Base-by-base conservation (phyloP, 2,797 vertebrate genomes). In the Esox lucius region DNA sequence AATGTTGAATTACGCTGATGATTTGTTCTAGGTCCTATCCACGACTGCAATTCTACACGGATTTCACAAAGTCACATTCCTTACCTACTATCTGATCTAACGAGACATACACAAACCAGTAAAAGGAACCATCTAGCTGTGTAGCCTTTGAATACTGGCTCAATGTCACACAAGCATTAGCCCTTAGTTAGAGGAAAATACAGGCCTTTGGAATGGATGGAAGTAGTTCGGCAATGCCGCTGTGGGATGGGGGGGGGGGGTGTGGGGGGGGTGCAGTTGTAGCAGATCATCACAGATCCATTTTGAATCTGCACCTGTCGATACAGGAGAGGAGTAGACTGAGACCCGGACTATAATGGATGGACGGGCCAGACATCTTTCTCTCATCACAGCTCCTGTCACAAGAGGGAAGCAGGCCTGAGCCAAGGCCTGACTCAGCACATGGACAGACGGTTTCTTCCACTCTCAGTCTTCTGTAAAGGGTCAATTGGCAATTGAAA, bases 231-330 rank as follows among this genome's bases (percentile, higher is more conserved):
- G 24, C 26, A 28, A 3, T 64, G 61, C 12, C 61, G 15, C 64
- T 73, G 46, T 22, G 62, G 71, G 31, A 5, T 35, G 33, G 33
- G 2, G 19, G 0, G 5, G 17, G 69, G 72, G 61, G 49, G n/a
- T n/a, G n/a, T n/a, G n/a, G n/a, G n/a, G n/a, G n/a, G n/a, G n/a
- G n/a, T n/a, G n/a, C n/a, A n/a, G n/a, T n/a, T n/a, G n/a, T n/a
- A n/a, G n/a, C 33, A 2, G 33, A 35, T 35, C 33, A 78, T 80
- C 61, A 73, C 71, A 77, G 68, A 53, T 17, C 26, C 78, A 78
- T 83, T 86, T 87, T 82, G 78, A 76, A 80, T 79, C 51, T 68
- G 48, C 69, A 77, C 71, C 80, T 77, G 66, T 78, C 82, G 81
- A 80, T 84, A 81, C 65, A 17, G 65, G 33, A 70, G 66, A 67